These are phyloP conservation scores for Spatulosminthurus flaviceps DNA, from an alignment of 2,888 invertebrate species.

Conservation along the genomic window DNA sequence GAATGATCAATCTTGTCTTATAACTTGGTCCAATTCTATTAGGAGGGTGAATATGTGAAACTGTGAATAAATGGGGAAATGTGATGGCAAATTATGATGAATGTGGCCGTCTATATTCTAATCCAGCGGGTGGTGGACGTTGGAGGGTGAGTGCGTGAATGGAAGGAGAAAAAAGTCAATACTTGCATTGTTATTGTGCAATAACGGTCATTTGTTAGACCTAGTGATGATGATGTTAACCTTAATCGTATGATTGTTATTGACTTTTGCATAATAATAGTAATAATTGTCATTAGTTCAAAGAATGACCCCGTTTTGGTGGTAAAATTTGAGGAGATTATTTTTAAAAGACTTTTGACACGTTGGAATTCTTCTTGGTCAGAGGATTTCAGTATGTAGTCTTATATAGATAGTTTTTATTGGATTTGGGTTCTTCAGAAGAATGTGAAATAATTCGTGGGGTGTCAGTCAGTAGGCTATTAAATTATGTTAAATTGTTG, in stretches of 20 bases:
- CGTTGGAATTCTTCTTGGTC: no score
- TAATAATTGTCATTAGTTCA: no score
- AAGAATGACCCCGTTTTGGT: background rate
- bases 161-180: background rate
- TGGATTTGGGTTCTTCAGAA: background rate
- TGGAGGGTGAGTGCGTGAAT: background rate
- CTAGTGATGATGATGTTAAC: background rate
- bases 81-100: background rate
- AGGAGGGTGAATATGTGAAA: no score
- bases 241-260: conserved; percentile 2
- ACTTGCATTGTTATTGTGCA: conserved; percentile 5
- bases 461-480: conserved; percentile 20
- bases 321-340: no score
- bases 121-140: background rate
- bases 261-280: background rate
- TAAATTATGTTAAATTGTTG: conserved; percentile 22
- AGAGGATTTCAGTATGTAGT: no score
- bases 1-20: no score
- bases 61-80: background rate
- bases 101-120: background rate
- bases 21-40: no score
- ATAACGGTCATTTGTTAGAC: conserved; percentile 13
- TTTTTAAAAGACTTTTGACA: no score
- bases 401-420: no score
- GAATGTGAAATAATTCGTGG: background rate